These are phyloP conservation scores for Drosophila hamatofila DNA, from an alignment of 2,888 invertebrate species.

Conservation along the genomic window DNA sequence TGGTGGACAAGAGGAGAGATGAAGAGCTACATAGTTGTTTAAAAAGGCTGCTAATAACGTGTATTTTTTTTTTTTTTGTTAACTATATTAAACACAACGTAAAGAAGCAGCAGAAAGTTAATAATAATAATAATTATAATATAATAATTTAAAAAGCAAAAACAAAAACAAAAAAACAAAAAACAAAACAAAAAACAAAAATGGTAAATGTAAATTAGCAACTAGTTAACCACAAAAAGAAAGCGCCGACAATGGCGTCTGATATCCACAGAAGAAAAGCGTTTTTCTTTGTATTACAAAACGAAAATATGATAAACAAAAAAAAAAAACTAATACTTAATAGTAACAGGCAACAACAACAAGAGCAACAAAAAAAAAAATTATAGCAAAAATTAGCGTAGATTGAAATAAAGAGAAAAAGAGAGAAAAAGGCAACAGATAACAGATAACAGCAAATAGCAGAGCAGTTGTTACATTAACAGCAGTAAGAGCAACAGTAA, in stretches of 20 bases:
- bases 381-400: slow-evolving; percentile 49
- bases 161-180: slow-evolving; percentile 26
- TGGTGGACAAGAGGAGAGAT: slow-evolving; percentile 10
- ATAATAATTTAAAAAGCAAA: slow-evolving; percentile 27
- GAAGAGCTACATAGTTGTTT: slow-evolving; percentile 68
- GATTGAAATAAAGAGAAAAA: neutral
- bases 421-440: neutral
- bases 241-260: slow-evolving; percentile 11
- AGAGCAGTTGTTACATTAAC: slow-evolving; percentile 25
- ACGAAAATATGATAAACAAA: slow-evolving; percentile 25
- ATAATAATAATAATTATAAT: slow-evolving; percentile 50
- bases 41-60: slow-evolving; percentile 68
- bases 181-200: no score
- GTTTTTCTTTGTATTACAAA: slow-evolving; percentile 64
- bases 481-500: slow-evolving; percentile 20
- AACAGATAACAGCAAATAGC: slow-evolving; percentile 14
- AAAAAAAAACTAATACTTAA: neutral
- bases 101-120: slow-evolving; percentile 51
- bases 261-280: slow-evolving; percentile 37
- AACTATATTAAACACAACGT: slow-evolving; percentile 58
- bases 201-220: slow-evolving; percentile 65
- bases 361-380: slow-evolving; percentile 1
- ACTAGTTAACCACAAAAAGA: slow-evolving; percentile 55
- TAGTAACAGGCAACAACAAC: slow-evolving; percentile 19
- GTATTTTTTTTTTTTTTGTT: slow-evolving; percentile 63